phyloP scores from a whole-genome alignment of 2,113 vertebrate genomes.

The Balaeniceps rex region DNA sequence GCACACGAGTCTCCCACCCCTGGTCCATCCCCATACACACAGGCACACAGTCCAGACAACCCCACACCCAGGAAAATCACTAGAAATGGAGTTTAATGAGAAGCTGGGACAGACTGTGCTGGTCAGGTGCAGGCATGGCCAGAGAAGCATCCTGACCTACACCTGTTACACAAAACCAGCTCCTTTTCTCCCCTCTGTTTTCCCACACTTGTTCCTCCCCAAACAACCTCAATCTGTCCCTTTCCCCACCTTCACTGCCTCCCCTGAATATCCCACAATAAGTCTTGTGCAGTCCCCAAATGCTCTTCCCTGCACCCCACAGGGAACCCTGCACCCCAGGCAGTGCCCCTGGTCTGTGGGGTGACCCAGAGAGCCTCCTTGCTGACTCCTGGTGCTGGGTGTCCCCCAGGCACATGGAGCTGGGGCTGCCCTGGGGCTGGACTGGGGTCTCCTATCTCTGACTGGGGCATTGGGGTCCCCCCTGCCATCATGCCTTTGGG shows the following conservation, averaged over 20 bases:
- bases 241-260: not conserved
- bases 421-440: not conserved
- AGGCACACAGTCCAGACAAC: not conserved
- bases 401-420: too few relatives aligned
- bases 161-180: not conserved
- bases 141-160: not conserved
- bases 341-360: too few relatives aligned
- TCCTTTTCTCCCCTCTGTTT: not conserved
- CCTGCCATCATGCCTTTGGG: fast-evolving
- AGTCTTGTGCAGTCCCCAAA: not conserved
- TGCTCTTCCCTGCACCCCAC: not conserved
- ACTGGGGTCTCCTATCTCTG: not conserved
- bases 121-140: too few relatives aligned
- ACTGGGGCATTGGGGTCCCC: fast-evolving
- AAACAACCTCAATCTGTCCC: not conserved
- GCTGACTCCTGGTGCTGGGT: not conserved
- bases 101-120: not conserved
- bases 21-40: not conserved
- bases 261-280: not conserved
- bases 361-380: not conserved
- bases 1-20: fast-evolving
- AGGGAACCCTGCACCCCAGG: not conserved
- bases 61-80: not conserved
- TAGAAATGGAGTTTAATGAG: not conserved
- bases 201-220: not conserved